phyloP scores from a whole-genome alignment of 2,797 vertebrate genomes.

The Cryptoblepharus egeriae region DNA sequence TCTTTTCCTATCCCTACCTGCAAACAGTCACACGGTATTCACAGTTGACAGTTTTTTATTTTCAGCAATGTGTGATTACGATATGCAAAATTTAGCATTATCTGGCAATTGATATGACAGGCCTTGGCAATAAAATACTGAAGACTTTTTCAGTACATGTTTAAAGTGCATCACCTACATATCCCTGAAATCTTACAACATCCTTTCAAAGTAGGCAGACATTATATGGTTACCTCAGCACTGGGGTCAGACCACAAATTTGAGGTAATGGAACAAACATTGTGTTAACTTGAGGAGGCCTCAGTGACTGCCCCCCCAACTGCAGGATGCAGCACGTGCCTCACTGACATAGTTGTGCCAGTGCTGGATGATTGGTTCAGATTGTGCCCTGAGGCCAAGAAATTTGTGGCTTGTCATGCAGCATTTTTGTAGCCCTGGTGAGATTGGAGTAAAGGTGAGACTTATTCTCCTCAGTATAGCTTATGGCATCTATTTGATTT shows the following conservation, averaged over 20 bases:
- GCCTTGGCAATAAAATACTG: neutral
- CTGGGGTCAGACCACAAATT: no score
- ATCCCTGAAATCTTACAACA: neutral
- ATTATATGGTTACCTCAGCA: no score
- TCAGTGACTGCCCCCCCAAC: no score
- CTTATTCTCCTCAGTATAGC: neutral
- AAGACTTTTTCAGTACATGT: no score
- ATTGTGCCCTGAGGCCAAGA: no score
- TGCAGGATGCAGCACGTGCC: no score
- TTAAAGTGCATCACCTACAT: no score
- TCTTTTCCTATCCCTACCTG: no score
- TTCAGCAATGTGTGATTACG: neutral
- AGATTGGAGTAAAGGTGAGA: neutral
- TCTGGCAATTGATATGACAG: neutral
- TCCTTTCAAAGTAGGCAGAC: neutral
- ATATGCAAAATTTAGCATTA: neutral
- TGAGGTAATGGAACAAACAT: no score
- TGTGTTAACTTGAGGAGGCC: no score
- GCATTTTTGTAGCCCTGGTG: neutral
- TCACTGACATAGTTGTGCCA: no score
- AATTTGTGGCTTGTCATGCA: neutral
- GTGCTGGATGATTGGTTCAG: no score
- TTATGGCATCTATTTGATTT: neutral
- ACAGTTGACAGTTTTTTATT: neutral
- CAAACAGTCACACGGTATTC: neutral